phyloP scores from a whole-genome alignment of 2,113 vertebrate genomes.

The Pelecanus crispus region DNA sequence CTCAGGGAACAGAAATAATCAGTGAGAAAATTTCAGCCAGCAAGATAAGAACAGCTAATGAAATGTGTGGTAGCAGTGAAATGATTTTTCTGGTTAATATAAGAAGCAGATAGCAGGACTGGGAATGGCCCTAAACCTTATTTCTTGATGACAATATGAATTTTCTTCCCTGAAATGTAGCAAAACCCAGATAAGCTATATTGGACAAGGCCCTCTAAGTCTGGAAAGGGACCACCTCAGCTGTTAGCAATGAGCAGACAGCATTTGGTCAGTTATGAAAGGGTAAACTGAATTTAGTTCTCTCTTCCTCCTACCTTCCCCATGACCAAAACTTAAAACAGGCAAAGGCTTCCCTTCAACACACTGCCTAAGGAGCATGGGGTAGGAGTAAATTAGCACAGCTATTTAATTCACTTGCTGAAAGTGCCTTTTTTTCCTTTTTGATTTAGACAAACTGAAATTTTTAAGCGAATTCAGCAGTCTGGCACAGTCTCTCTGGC shows the following conservation, averaged over 20 bases:
- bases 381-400: background rate
- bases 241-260: background rate
- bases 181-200: background rate
- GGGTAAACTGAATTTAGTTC: background rate
- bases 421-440: background rate
- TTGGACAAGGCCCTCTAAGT: background rate
- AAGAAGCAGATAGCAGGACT: background rate
- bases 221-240: background rate
- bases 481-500: background rate
- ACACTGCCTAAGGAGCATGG: background rate
- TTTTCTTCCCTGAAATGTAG: background rate
- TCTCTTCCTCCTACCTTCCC: background rate
- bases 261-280: background rate
- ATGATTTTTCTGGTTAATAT: background rate
- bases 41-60: background rate
- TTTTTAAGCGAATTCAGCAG: background rate
- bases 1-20: background rate
- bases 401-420: background rate
- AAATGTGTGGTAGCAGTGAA: background rate
- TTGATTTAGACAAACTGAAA: conserved; percentile 2
- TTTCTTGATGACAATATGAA: background rate
- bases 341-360: background rate
- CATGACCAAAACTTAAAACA: background rate
- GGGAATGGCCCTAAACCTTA: background rate
- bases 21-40: background rate